These are phyloP conservation scores for Agrochola circellaris DNA, from an alignment of 2,888 invertebrate genomes.

Conservation along the genomic window DNA sequence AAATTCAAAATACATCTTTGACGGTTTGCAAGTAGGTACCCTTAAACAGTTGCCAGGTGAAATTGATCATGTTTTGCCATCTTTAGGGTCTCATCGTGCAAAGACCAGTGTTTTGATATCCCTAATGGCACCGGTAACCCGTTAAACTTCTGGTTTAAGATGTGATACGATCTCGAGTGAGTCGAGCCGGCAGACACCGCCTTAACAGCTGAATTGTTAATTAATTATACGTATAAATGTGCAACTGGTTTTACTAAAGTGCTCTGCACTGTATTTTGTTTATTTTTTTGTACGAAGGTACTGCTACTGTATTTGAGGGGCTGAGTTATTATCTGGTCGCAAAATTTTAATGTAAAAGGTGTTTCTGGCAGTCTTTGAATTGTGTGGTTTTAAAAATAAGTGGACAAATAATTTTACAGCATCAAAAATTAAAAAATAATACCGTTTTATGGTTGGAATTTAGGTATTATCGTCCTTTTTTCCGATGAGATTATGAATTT, in stretches of 20 bases:
- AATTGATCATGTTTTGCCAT: conserved; percentile 9
- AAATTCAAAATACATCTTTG: not conserved
- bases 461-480: not conserved
- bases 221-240: conserved; percentile 63
- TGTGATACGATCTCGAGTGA: conserved; percentile 58
- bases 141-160: conserved; percentile 59
- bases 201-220: conserved; percentile 60
- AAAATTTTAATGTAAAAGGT: not conserved
- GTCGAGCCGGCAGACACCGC: conserved; percentile 33
- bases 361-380: no score
- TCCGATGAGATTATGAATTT: not conserved
- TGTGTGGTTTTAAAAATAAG: not conserved
- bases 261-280: conserved; percentile 6
- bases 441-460: not conserved
- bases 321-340: not conserved
- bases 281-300: not conserved
- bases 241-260: conserved; percentile 54
- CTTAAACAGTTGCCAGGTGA: not conserved
- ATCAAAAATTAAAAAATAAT: not conserved
- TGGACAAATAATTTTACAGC: not conserved
- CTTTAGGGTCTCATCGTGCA: conserved; percentile 35
- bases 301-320: conserved; percentile 39
- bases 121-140: conserved; percentile 48
- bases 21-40: not conserved
- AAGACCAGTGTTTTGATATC: conserved; percentile 44